Evolutionary conservation across 1,140 invertebrate species (phyloP), one percentile per base, ranked within the genome.

Genomic region (Pogonognathellus flavescens): DNA sequence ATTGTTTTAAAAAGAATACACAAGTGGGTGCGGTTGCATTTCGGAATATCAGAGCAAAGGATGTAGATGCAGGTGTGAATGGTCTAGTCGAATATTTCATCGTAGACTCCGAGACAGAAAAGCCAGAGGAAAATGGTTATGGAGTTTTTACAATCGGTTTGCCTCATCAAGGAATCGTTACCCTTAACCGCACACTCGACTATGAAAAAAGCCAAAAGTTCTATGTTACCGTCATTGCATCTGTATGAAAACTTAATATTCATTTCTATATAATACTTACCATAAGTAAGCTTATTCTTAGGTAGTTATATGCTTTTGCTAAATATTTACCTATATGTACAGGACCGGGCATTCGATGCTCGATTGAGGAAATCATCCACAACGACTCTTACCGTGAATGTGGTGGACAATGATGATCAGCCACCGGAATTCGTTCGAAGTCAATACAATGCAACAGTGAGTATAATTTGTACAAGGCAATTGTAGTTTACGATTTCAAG

Each of bases 141-240:
- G 94, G 94, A 20, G 94, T 93, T 89, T 97, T 97, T 90, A 93
- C 94, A 84, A 97, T 97, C 91, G 95, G 95, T 82, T 93, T 96
- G 88, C 96, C 96, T 8, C 96, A 97, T 91, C 96, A 97, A 91
- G 96, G 96, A 86, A 94, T 96, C 89, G 94, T 98, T 85, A 96
- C 95, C 11, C 94, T 98, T n/a, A 96, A 95, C 89, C 94, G 95
- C 88, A 96, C 94, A 41, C 92, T 98, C 88, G 96, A 98, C 91
- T 98, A 95, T 90, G 96, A 98, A 90, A 94, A 93, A 89, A 95
- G 94, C n/a, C 94, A 96, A 90, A 93, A 95, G 88, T 97, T 96
- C 91, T 94, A 96, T 90, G 93, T 98, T 89, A 97, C 95, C 85
- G 94, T 97, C 90, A 93, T 97, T 86, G 96, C 96, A 86, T 95